Conservation (phyloP, 2,797 vertebrate species). For the Numenius phaeopus region DNA sequence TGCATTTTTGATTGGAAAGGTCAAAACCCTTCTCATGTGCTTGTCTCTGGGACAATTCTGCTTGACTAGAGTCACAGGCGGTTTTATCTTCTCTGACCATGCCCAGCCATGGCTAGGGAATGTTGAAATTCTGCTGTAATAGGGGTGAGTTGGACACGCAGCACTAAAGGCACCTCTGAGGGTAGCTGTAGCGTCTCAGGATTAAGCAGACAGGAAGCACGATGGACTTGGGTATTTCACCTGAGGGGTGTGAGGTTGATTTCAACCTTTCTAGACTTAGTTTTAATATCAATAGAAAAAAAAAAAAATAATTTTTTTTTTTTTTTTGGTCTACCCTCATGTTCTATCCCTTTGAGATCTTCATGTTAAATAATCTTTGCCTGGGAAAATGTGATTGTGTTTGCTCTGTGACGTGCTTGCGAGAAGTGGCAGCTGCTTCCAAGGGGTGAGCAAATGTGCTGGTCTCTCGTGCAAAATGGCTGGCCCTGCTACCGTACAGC, state of each 20-base stretch:
- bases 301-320: neutral
- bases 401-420: neutral
- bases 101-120: neutral
- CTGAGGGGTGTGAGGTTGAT: neutral
- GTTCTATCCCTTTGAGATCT: neutral
- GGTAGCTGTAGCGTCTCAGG: neutral
- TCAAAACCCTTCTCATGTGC: neutral
- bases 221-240: neutral
- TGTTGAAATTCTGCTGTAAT: neutral
- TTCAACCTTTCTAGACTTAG: neutral
- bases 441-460: rapidly evolving
- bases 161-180: neutral
- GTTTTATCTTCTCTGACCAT: neutral
- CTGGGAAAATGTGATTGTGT: neutral
- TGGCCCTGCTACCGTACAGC: neutral
- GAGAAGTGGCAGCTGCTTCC: neutral
- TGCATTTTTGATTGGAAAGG: neutral
- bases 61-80: neutral
- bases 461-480: neutral
- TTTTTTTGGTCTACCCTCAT: neutral
- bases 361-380: neutral
- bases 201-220: neutral
- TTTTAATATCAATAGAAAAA: neutral
- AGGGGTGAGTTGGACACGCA: neutral
- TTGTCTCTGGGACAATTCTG: neutral